Conservation (phyloP, 2,888 invertebrate species). For the Eucriotettix oculatus region DNA sequence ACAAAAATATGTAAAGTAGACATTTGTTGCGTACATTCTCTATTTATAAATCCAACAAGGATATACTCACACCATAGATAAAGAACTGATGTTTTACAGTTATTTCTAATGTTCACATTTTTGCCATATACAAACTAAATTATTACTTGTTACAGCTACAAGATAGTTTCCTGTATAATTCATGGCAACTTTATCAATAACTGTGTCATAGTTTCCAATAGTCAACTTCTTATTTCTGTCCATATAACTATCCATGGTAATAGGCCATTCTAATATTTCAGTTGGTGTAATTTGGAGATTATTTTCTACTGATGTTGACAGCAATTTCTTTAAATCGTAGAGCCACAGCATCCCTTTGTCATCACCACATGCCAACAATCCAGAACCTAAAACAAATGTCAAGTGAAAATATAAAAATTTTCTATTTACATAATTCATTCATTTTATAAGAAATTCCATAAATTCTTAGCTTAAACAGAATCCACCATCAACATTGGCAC, state of each 20-base stretch:
- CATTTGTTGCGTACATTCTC: too few species aligned
- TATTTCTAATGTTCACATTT: too few species aligned
- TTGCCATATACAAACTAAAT: conserved; percentile 23
- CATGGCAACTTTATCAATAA: conserved; percentile 20
- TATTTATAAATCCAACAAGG: too few species aligned
- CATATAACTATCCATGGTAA: conserved; percentile 16
- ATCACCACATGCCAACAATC: conserved; percentile 21
- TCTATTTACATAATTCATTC: too few species aligned
- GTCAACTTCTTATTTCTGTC: conserved; percentile 20
- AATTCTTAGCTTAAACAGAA: too few species aligned
- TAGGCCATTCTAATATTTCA: conserved; percentile 19
- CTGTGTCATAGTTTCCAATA: conserved; percentile 21
- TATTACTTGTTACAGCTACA: conserved; percentile 23
- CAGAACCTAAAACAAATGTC: conserved; percentile 15
- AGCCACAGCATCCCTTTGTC: conserved; percentile 22
- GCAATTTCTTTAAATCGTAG: conserved; percentile 14
- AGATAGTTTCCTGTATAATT: conserved; percentile 17
- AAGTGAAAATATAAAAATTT: too few species aligned
- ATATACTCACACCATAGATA: too few species aligned
- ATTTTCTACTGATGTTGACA: neutral
- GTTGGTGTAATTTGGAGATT: conserved; percentile 13
- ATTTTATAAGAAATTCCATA: too few species aligned
- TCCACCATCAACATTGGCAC: too few species aligned
- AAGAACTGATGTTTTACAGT: too few species aligned
- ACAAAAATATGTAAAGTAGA: too few species aligned